Evolutionary conservation across 2,113 vertebrate genomes (phyloP), one percentile per base, ranked within the genome.

Genomic region (Motacilla alba): DNA sequence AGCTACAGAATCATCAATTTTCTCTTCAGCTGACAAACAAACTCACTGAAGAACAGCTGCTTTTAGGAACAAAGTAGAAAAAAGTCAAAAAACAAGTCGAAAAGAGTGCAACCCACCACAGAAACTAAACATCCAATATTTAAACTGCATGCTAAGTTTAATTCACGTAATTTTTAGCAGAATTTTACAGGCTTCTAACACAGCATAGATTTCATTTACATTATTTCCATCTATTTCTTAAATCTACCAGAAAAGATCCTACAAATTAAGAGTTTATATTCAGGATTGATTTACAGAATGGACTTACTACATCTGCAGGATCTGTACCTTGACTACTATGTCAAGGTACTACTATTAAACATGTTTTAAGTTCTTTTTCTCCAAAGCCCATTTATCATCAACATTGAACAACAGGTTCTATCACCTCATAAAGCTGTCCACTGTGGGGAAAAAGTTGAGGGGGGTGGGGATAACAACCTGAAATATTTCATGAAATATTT

Each of bases 391-490:
- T 56, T 68, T 56, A 55, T 44, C 21, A 76, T 13, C 64, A 53
- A 77, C 2, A 11, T 39, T 50, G 41, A 78, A 47, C 22, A 92
- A 50, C 20, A 87, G 13, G 23, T 43, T 30, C 43, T 31, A 15
- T 15, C n/a, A 91, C 11, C 8, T 84, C 30, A 74, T 13, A 77
- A 27, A 83, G 39, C 13, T 77, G 7, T 37, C 15, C 31, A 35
- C 3, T 3, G 2, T 3, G 6, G 6, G 10, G 1, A 31, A 35
- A 23, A 74, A 17, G 11, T 27, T 8, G 7, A 16, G 22, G 4
- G 14, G 3, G 7, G 3, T 15, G 13, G 47, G n/a, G 19, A 69
- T 37, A 46, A 83, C 27, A 63, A 72, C n/a, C 9, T 28, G 33
- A 56, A 53, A 13, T 4, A 27, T 19, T 62, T 43, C 8, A 58